Conservation (phyloP, 2,888 invertebrate species). For the Morpho deidamia region DNA sequence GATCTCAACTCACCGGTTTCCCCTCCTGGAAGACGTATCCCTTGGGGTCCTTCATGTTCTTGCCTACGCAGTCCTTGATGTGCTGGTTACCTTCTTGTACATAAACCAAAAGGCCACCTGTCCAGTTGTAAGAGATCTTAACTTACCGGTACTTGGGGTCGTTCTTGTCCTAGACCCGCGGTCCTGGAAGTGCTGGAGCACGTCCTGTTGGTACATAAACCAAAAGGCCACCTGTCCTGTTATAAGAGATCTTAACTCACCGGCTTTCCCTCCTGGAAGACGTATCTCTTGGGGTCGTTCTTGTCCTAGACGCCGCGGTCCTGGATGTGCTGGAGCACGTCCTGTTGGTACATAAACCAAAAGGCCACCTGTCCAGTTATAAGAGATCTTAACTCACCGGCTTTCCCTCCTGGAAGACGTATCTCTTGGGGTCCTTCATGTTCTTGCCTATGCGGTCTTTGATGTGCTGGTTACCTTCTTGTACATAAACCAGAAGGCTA, state of each 20-base stretch:
- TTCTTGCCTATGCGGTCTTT: conserved; percentile 84
- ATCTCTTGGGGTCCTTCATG: conserved; percentile 81
- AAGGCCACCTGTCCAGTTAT: no score
- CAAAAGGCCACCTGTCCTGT: no score
- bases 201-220: conserved; percentile 84
- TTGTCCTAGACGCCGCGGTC: conserved; percentile 81
- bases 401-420: conserved; percentile 90
- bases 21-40: conserved; percentile 89
- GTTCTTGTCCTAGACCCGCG: conserved; percentile 81
- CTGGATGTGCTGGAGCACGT: conserved; percentile 92
- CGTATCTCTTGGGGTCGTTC: conserved; percentile 83
- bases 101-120: no score
- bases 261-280: conserved; percentile 89
- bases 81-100: conserved; percentile 88
- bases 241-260: conserved; percentile 46
- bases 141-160: no score
- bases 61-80: conserved; percentile 85
- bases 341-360: conserved; percentile 80
- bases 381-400: conserved; percentile 61
- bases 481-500: background rate
- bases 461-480: conserved; percentile 92
- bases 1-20: conserved; percentile 76
- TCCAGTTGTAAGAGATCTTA: background rate
- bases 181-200: conserved; percentile 90
- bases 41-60: conserved; percentile 81